Conservation (phyloP, 2,113 vertebrate genomes). For the Coregonus clupeaformis region DNA sequence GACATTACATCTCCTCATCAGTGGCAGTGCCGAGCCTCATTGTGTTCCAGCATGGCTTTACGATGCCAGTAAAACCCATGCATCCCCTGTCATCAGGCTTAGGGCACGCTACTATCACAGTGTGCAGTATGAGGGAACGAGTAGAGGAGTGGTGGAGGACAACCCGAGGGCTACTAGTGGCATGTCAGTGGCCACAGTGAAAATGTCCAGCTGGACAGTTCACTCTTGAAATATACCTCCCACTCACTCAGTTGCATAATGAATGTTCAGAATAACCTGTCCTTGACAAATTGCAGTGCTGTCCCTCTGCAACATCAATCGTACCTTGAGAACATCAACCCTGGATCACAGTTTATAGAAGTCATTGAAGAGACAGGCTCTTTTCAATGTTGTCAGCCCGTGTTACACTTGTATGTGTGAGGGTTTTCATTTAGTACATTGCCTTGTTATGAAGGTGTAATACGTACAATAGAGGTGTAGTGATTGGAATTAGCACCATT, state of each 20-base stretch:
- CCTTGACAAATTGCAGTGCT: slow-evolving; percentile 44
- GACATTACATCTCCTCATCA: slow-evolving; percentile 42
- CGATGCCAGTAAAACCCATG: slow-evolving; percentile 48
- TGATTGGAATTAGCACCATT: not conserved
- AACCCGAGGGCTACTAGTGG: slow-evolving; percentile 28
- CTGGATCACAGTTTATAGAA: too few species aligned
- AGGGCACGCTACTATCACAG: slow-evolving; percentile 24
- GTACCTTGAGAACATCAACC: too few species aligned
- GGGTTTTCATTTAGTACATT: too few species aligned
- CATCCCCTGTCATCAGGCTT: slow-evolving; percentile 32
- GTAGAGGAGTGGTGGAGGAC: not conserved
- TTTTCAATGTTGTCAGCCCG: too few species aligned
- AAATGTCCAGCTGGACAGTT: slow-evolving; percentile 53
- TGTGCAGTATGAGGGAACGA: slow-evolving; percentile 19
- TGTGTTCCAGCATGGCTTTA: slow-evolving; percentile 56
- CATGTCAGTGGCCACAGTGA: slow-evolving; percentile 42
- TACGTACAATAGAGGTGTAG: too few species aligned
- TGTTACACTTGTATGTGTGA: too few species aligned
- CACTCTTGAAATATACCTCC: slow-evolving; percentile 19
- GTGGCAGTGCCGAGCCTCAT: slow-evolving; percentile 32
- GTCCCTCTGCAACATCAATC: not conserved
- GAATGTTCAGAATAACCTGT: slow-evolving; percentile 26
- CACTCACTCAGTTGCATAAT: slow-evolving; percentile 33
- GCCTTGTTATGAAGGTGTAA: too few species aligned
- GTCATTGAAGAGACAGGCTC: too few species aligned